phyloP scores from a whole-genome alignment of 2,797 vertebrate genomes.

The Heteromormyrus szaboi region DNA sequence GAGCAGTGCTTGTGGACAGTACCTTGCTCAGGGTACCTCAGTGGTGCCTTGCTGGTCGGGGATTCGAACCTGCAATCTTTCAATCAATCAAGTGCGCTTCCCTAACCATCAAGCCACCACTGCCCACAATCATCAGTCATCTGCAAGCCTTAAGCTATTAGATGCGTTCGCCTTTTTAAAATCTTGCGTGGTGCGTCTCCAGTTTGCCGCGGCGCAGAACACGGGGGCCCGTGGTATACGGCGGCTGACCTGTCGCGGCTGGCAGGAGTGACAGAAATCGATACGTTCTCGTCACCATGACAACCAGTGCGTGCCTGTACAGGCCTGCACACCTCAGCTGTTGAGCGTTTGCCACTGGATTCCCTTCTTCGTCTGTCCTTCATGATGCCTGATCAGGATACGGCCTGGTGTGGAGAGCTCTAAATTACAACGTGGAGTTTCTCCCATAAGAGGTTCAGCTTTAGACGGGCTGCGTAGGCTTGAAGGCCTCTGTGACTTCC shows the following conservation, averaged over 20 bases:
- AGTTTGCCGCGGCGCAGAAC: too few relatives aligned
- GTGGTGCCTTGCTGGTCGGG: too few relatives aligned
- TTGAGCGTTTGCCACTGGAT: background rate
- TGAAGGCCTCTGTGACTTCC: background rate
- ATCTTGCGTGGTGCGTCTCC: background rate
- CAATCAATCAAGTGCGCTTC: too few relatives aligned
- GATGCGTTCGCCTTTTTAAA: background rate
- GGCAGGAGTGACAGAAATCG: background rate
- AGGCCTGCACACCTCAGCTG: background rate
- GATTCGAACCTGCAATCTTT: too few relatives aligned
- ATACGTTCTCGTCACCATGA: background rate
- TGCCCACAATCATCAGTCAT: too few relatives aligned
- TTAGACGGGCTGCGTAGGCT: background rate
- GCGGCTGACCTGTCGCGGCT: background rate
- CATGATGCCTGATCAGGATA: background rate
- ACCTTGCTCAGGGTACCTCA: too few relatives aligned
- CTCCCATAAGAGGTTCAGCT: background rate
- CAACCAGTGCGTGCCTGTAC: background rate
- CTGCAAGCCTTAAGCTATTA: background rate
- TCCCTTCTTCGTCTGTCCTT: background rate
- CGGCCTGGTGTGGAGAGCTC: background rate
- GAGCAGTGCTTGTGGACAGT: too few relatives aligned
- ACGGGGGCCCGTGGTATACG: too few relatives aligned
- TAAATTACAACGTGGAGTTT: background rate
- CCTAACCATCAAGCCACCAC: too few relatives aligned